Evolutionary conservation across 2,888 invertebrate genomes (phyloP).

Genomic region (Acanthoscelides obtectus): DNA sequence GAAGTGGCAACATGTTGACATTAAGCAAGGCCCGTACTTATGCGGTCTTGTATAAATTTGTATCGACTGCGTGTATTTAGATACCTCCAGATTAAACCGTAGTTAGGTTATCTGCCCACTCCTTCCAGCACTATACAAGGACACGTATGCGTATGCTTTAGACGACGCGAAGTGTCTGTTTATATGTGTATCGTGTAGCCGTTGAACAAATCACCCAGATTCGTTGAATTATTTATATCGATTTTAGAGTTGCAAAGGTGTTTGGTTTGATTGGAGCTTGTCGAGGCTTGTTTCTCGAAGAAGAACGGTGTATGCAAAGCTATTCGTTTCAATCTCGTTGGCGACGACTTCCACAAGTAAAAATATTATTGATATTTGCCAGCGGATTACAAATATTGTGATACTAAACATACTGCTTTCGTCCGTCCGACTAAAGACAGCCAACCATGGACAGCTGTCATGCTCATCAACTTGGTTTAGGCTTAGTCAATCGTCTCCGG

Average conservation of each 20-base stretch:
- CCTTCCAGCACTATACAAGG: conserved; percentile 7
- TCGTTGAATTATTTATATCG: not conserved
- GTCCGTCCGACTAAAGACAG: too few relatives aligned
- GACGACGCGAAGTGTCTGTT: not conserved
- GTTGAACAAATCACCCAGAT: not conserved
- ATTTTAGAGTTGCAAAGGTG: not conserved
- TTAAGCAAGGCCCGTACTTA: conserved; percentile 43
- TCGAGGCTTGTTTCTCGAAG: not conserved
- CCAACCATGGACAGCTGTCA: too few relatives aligned
- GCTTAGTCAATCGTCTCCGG: too few relatives aligned
- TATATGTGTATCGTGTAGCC: not conserved
- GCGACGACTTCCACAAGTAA: too few relatives aligned
- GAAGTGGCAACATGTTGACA: conserved; percentile 25
- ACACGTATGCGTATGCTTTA: not conserved
- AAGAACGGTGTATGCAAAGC: not conserved
- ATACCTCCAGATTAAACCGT: conserved; percentile 48
- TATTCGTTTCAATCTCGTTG: too few relatives aligned
- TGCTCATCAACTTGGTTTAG: too few relatives aligned
- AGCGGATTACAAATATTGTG: too few relatives aligned
- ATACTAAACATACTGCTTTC: too few relatives aligned
- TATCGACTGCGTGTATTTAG: conserved; percentile 45
- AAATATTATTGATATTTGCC: too few relatives aligned
- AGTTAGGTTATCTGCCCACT: conserved; percentile 46
- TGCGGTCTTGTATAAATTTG: conserved; percentile 49
- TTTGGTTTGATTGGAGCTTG: not conserved